Conservation (phyloP, 2,888 invertebrate genomes). For the Cosmopolites sordidus region DNA sequence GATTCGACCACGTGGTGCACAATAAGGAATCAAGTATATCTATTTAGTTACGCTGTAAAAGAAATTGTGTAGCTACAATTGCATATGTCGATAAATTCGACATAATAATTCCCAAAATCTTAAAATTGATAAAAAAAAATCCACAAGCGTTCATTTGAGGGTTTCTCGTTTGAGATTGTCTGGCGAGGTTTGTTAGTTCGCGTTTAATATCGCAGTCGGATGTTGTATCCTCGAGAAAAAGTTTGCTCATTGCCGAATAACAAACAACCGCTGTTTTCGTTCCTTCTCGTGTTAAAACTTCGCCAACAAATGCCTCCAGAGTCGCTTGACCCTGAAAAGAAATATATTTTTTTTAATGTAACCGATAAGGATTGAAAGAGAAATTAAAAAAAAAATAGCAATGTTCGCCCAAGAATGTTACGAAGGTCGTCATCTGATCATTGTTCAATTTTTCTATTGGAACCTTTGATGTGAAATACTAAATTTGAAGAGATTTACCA, state of each 20-base stretch:
- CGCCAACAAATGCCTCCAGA: constrained; percentile 11
- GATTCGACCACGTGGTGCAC: too few relatives aligned
- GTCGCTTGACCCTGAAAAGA: constrained; percentile 9
- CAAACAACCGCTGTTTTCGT: constrained; percentile 7
- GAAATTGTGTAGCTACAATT: constrained; percentile 17
- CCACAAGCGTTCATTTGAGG: constrained; percentile 15
- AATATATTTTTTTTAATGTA: too few relatives aligned
- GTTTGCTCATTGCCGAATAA: constrained; percentile 7
- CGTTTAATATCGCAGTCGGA: not conserved
- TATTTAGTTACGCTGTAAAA: constrained; percentile 1
- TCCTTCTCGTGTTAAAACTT: constrained; percentile 6
- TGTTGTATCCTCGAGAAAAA: not conserved
- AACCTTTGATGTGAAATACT: too few relatives aligned
- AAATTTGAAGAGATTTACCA: too few relatives aligned
- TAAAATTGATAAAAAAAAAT: constrained; percentile 14
- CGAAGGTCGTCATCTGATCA: too few relatives aligned
- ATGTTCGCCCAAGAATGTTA: too few relatives aligned
- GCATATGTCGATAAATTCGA: constrained; percentile 15
- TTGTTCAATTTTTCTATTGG: too few relatives aligned
- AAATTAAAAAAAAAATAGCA: too few relatives aligned
- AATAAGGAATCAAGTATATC: too few relatives aligned
- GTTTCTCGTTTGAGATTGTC: constrained; percentile 1
- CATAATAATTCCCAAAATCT: constrained; percentile 10
- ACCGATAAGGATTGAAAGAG: too few relatives aligned
- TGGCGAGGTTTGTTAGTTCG: not conserved